phyloP scores from a whole-genome alignment of 2,888 invertebrate species.

The Tubiluchus corallicola region DNA sequence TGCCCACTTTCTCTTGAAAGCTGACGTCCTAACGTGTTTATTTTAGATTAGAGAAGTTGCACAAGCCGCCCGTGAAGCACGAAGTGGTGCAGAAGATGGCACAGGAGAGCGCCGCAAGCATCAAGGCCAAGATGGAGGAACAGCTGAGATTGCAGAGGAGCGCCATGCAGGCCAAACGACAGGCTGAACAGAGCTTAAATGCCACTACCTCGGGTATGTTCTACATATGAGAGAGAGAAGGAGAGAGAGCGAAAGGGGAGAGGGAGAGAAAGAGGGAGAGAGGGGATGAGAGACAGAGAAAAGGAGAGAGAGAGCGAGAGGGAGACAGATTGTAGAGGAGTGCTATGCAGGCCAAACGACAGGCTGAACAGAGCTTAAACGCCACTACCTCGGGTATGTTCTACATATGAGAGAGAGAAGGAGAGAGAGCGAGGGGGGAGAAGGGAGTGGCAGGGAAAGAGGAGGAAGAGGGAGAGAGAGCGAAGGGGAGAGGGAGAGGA shows the following conservation, averaged over 20 bases:
- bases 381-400: too few relatives aligned
- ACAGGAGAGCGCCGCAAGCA: conserved; percentile 24
- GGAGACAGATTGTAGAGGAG: too few relatives aligned
- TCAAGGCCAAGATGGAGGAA: conserved; percentile 66
- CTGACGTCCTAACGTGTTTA: not conserved
- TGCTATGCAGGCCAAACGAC: too few relatives aligned
- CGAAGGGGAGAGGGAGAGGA: conserved; percentile 66
- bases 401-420: too few relatives aligned
- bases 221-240: too few relatives aligned
- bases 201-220: conserved; percentile 8
- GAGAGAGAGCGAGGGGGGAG: not conserved
- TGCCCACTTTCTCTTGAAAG: too few relatives aligned
- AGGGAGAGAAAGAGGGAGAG: too few relatives aligned
- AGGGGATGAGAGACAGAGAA: too few relatives aligned
- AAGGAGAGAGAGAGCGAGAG: too few relatives aligned
- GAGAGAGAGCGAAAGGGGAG: too few relatives aligned
- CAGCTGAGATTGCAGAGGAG: conserved; percentile 69
- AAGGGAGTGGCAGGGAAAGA: not conserved
- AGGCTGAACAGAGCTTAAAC: too few relatives aligned
- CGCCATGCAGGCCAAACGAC: conserved; percentile 67
- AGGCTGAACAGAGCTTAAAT: conserved; percentile 15
- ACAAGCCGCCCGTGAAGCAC: not conserved
- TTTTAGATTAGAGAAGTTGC: not conserved
- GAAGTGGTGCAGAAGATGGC: not conserved
- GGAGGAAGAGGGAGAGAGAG: conserved; percentile 24